Conservation (phyloP, 2,888 invertebrate genomes). For the Microdon myrmicae region DNA sequence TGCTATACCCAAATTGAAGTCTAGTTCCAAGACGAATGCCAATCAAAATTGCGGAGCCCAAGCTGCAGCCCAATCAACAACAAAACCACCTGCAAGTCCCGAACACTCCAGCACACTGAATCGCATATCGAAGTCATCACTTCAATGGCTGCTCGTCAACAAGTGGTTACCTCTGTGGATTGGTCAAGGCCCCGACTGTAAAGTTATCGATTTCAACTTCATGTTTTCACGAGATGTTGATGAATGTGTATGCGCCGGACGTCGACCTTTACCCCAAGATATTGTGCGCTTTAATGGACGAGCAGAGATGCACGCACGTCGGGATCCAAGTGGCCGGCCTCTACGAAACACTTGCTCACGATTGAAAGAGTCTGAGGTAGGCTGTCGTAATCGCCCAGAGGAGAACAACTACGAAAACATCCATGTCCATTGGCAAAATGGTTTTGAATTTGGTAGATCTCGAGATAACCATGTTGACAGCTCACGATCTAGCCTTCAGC, state of each 20-base stretch:
- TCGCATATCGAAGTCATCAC: constrained; percentile 72
- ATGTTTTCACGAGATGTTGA: constrained; percentile 67
- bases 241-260: constrained; percentile 62
- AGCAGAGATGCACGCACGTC: constrained; percentile 59
- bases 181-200: constrained; percentile 69
- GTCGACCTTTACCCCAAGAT: constrained; percentile 62
- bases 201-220: constrained; percentile 69
- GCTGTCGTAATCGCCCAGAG: constrained; percentile 58
- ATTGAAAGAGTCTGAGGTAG: constrained; percentile 57
- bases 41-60: constrained; percentile 19
- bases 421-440: constrained; percentile 66
- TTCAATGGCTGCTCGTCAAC: constrained; percentile 75
- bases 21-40: constrained; percentile 25
- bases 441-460: constrained; percentile 65
- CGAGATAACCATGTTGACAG: constrained; percentile 58
- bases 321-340: constrained; percentile 59
- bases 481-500: constrained; percentile 58
- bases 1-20: constrained; percentile 62
- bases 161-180: constrained; percentile 75
- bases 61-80: constrained; percentile 18
- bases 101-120: constrained; percentile 62
- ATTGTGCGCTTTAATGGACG: constrained; percentile 64
- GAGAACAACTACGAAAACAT: constrained; percentile 66
- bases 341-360: constrained; percentile 62
- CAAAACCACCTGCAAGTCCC: constrained; percentile 41